Evolutionary conservation across 2,797 vertebrate genomes (phyloP).

Genomic region (Pangasius djambal): DNA sequence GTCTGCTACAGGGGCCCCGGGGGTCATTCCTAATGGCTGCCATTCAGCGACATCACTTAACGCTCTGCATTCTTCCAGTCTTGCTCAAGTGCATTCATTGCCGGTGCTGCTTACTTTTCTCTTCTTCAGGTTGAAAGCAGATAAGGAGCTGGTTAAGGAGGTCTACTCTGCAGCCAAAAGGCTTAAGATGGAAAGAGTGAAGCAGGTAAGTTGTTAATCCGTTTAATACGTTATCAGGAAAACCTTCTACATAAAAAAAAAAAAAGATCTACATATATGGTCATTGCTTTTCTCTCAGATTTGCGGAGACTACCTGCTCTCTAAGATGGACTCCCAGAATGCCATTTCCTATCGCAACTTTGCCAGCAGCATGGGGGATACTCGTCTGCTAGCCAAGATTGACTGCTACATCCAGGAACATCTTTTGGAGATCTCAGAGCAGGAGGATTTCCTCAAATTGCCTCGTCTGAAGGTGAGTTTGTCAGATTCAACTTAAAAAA

Average conservation of each 20-base stretch:
- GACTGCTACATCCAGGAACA: slow-evolving; percentile 96
- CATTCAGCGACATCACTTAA: neutral
- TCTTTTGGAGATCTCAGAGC: slow-evolving; percentile 91
- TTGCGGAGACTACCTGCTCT: slow-evolving; percentile 96
- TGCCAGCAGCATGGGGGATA: slow-evolving; percentile 91
- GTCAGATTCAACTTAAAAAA: neutral
- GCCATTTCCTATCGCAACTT: slow-evolving; percentile 97
- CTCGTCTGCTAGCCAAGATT: slow-evolving; percentile 87
- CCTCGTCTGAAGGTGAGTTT: slow-evolving; percentile 90
- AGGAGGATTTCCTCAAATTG: slow-evolving; percentile 98
- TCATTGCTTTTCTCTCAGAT: slow-evolving; percentile 74
- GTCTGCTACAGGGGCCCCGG: neutral
- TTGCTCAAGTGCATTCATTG: neutral
- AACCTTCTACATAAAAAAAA: too few species aligned
- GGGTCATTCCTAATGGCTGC: neutral
- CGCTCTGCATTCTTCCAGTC: neutral
- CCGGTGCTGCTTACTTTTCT: neutral
- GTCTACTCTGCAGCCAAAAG: slow-evolving; percentile 97
- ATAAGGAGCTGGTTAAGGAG: slow-evolving; percentile 95
- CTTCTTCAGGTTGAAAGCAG: slow-evolving; percentile 88
- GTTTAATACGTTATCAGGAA: neutral
- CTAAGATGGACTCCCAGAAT: slow-evolving; percentile 90
- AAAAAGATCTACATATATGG: neutral
- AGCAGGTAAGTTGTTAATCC: slow-evolving; percentile 81
- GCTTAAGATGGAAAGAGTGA: slow-evolving; percentile 97